A percentile compares a stretch with the other conserved stretches of the same genome.
Conservation (phyloP, 2,888 invertebrate species). For the Conus canariensis region DNA sequence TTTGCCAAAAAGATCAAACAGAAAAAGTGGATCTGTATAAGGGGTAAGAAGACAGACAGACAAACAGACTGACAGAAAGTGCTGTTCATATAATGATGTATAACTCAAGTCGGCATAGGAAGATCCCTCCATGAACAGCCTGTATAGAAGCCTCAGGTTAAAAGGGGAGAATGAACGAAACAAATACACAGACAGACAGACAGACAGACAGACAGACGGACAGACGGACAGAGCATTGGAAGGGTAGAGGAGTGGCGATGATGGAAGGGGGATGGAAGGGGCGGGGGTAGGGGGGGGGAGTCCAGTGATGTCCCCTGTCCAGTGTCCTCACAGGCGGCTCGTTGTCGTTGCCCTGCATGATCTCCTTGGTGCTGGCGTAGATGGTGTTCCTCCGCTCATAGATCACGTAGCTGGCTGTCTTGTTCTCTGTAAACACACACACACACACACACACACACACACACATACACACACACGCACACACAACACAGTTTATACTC, state of each 20-base stretch:
- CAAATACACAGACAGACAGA: no score
- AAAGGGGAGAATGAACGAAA: not conserved
- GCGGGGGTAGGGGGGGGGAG: not conserved
- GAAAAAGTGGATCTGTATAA: no score
- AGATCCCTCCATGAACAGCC: no score
- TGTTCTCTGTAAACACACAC: constrained; percentile 34
- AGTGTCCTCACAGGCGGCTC: constrained; percentile 44
- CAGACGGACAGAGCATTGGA: not conserved
- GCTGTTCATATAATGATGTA: no score
- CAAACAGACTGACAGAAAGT: no score
- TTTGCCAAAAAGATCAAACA: no score
- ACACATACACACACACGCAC: not conserved
- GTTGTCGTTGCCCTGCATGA: constrained; percentile 41
- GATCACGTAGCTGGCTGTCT: constrained; percentile 45
- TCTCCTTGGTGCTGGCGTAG: constrained; percentile 52
- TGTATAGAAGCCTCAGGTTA: no score
- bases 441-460: constrained; percentile 8
- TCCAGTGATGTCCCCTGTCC: no score
- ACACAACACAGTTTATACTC: no score
- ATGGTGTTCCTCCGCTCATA: constrained; percentile 47
- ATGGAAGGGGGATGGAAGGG: not conserved
- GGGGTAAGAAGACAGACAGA: no score
- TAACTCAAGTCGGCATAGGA: no score
- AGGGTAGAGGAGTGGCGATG: no score
- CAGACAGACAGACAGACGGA: not conserved